Evolutionary conservation across 2,113 vertebrate species (phyloP), one percentile per base, ranked within the genome.

Genomic region (Lepidiolamprologus cunningtoni): DNA sequence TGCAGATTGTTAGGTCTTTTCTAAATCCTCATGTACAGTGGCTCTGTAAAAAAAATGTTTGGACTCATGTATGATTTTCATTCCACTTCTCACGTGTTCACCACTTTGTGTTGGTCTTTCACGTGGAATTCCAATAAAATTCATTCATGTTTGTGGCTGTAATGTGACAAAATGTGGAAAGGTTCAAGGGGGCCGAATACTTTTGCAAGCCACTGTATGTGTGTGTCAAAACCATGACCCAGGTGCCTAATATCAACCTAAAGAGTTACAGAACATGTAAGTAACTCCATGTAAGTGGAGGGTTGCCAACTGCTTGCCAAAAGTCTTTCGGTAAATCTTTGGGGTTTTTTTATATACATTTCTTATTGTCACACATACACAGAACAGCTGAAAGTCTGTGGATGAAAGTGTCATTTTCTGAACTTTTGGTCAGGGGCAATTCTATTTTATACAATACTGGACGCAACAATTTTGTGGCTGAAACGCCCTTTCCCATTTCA

Each of bases 61-160:
- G 45, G 45, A 47, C 0, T 14, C 4, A 57, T 26, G 21, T 5
- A 21, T 54, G 7, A 3, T 26, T 57, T 57, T 26, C 0, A 0
- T 57, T 57, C 54, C 23, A 57, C 23, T 57, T 26, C 54, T 57
- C 12, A 57, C 0, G 3, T 57, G 23, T 13, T 0, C 12, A 1
- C 12, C 54, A 14, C 54, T 26, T 57, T 57, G 54, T 57, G 0
- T 57, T 26, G 54, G 12, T 26, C 23, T 57, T 14, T 57, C 54
- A 57, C 2, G 0, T 8, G 12, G 23, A 57, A 14, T 3, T 57
- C 2, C 12, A 57, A 57, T 26, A 57, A 57, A 2, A 57, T 26
- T 26, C 0, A 8, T 8, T 28, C 23, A 28, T 57, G 2, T 28
- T 28, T 16, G 55, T 57, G 55, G 4, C 23, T 57, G 13, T 28